These are phyloP conservation scores for Cyprinodon diabolis DNA, from an alignment of 2,797 vertebrate species.

Conservation along the genomic window DNA sequence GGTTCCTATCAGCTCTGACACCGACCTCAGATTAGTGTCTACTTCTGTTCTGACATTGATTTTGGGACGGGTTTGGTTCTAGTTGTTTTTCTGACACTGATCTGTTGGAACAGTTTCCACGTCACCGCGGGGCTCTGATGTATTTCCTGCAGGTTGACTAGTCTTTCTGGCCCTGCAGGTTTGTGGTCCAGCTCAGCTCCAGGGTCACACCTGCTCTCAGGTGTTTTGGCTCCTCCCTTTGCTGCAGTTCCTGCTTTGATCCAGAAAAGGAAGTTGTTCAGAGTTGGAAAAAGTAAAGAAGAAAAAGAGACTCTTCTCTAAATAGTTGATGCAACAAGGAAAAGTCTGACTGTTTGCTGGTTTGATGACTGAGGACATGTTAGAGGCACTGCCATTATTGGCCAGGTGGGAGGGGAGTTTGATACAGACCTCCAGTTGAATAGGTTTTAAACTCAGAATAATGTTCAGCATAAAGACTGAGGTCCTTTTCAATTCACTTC, in stretches of 20 bases:
- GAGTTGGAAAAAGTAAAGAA: not conserved
- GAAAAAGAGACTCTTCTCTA: not conserved
- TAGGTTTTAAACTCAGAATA: no score
- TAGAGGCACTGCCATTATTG: no score
- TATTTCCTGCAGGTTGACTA: not conserved
- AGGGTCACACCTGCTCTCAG: constrained; percentile 16
- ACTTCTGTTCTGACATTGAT: not conserved
- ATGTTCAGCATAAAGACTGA: no score
- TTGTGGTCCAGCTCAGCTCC: constrained; percentile 2
- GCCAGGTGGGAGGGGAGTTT: no score
- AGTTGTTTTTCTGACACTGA: not conserved
- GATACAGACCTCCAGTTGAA: no score
- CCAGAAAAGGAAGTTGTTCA: not conserved
- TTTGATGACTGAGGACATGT: no score
- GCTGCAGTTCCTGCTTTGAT: constrained; percentile 9
- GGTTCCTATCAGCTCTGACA: not conserved
- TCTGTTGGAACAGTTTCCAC: not conserved
- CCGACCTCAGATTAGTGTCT: no score
- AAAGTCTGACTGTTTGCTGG: not conserved
- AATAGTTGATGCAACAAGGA: not conserved
- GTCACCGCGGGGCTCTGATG: not conserved
- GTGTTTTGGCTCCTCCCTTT: constrained; percentile 24
- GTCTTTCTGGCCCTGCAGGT: constrained; percentile 20
- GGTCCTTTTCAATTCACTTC: no score
- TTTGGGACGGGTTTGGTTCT: not conserved